Base-by-base conservation (phyloP, 2,113 vertebrate species). In the Sorex fumeus region DNA sequence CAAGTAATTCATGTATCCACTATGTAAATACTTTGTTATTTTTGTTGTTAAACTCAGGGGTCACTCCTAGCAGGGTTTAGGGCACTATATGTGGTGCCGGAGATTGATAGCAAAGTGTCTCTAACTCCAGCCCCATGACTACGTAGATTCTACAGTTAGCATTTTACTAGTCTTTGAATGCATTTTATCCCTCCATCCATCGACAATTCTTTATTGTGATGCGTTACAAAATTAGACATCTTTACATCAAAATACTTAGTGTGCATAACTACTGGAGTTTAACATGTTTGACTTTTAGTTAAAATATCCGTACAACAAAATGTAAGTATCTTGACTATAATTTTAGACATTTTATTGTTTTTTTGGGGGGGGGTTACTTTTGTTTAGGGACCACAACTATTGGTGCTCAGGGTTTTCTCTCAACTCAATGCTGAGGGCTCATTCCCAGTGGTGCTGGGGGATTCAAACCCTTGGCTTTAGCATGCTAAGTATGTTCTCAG, bases 181-280 rank as follows among this genome's bases (percentile, higher is more conserved):
- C 19, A 27, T 67, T 83, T 90, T 45, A 47, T 75, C 43, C 32
- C 30, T 81, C 19, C 72, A 27, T 71, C 28, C 53, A 71, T 77
- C 21, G 27, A 84, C 25, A 34, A 27, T 50, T 85, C 43, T 81
- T 81, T 47, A 64, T 90, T 88, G 60, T 82, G 75, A 75, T 87
- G 21, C 36, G 67, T 87, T 89, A 92, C 57, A 84, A 83, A 92
- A 79, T 94, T 43, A 70, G 75, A 85, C 57, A 32, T 74, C 57
- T 57, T 3, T 87, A 50, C 13, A 83, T 50, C n/a, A 60, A 83
- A 90, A 88, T 13, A 86, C 28, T 82, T 93, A 15, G 53, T 53
- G 9, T 82, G 34, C 50, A 66, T 85, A 40, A 10, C 57, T 81
- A 84, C 23, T 76, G 66, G 69, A 84, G 69, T 84, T 81, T 36